phyloP scores from a whole-genome alignment of 2,888 invertebrate genomes.

The Strigamia maritima region DNA sequence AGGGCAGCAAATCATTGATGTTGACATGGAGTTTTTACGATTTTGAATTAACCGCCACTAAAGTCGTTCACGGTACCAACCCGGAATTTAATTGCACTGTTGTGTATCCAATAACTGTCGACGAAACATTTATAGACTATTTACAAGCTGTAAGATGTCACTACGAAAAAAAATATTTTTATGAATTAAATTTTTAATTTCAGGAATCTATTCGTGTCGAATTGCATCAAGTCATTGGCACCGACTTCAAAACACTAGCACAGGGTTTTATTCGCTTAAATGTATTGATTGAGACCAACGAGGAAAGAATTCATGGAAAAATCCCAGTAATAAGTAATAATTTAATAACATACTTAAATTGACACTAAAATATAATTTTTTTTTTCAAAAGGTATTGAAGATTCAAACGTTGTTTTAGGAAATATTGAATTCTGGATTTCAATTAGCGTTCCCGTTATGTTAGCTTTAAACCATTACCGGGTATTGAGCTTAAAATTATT shows the following conservation, averaged over 20 bases:
- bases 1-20: not conserved
- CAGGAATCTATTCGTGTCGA: not conserved
- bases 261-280: not conserved
- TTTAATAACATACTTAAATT: not conserved
- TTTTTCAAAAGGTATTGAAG: not conserved
- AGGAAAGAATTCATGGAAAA: not conserved
- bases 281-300: not conserved
- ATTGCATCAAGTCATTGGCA: not conserved
- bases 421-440: not conserved
- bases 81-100: constrained; percentile 3
- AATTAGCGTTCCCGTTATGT: not conserved
- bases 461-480: not conserved
- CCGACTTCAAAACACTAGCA: not conserved
- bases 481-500: not conserved
- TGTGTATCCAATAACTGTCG: not conserved
- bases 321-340: not conserved
- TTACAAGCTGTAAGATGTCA: not conserved
- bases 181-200: not conserved
- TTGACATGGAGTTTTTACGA: constrained; percentile 27
- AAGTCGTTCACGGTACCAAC: not conserved
- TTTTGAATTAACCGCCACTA: constrained; percentile 2
- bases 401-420: not conserved
- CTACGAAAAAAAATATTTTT: not conserved
- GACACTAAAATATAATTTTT: not conserved
- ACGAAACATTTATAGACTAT: not conserved